These are phyloP conservation scores for Leuciscus idus DNA, from an alignment of 2,113 vertebrate species.

Conservation along the genomic window DNA sequence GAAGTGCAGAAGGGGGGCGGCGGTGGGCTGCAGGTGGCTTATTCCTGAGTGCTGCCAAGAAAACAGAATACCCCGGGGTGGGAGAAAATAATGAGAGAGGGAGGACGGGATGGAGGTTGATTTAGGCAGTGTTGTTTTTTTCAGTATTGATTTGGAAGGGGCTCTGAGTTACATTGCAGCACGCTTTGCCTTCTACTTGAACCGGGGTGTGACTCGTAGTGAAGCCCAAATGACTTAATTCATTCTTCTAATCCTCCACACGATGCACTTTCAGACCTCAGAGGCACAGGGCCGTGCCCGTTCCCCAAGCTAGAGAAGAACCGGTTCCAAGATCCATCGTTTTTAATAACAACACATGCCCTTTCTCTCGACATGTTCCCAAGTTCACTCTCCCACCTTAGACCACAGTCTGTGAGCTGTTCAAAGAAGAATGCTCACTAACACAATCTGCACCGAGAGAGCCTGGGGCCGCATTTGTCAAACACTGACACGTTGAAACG, in stretches of 20 bases:
- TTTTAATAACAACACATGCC: slow-evolving; percentile 65
- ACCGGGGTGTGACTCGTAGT: slow-evolving; percentile 73
- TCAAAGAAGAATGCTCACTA: slow-evolving; percentile 43
- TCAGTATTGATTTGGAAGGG: slow-evolving; percentile 76
- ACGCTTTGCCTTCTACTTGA: slow-evolving; percentile 69
- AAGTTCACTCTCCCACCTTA: slow-evolving; percentile 44
- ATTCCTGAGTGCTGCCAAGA: slow-evolving; percentile 74
- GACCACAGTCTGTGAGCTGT: slow-evolving; percentile 52
- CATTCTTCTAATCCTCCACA: slow-evolving; percentile 78
- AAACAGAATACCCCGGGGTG: slow-evolving; percentile 73
- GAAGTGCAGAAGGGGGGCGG: slow-evolving; percentile 36
- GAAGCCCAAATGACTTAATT: slow-evolving; percentile 78
- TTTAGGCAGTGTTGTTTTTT: slow-evolving; percentile 70
- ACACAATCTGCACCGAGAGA: slow-evolving; percentile 19
- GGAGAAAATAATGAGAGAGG: slow-evolving; percentile 70
- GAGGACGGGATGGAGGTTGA: slow-evolving; percentile 62
- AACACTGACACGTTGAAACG: slow-evolving; percentile 40
- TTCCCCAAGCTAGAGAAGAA: slow-evolving; percentile 69
- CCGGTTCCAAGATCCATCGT: slow-evolving; percentile 55
- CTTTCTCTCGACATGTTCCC: slow-evolving; percentile 33
- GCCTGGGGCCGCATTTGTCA: slow-evolving; percentile 44
- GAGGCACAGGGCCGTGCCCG: slow-evolving; percentile 73
- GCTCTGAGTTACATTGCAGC: slow-evolving; percentile 70
- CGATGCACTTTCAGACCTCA: slow-evolving; percentile 58
- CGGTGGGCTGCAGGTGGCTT: slow-evolving; percentile 76